Evolutionary conservation across 2,113 vertebrate species (phyloP), one percentile per base, ranked within the genome.

Genomic region (Laterallus jamaicensis): DNA sequence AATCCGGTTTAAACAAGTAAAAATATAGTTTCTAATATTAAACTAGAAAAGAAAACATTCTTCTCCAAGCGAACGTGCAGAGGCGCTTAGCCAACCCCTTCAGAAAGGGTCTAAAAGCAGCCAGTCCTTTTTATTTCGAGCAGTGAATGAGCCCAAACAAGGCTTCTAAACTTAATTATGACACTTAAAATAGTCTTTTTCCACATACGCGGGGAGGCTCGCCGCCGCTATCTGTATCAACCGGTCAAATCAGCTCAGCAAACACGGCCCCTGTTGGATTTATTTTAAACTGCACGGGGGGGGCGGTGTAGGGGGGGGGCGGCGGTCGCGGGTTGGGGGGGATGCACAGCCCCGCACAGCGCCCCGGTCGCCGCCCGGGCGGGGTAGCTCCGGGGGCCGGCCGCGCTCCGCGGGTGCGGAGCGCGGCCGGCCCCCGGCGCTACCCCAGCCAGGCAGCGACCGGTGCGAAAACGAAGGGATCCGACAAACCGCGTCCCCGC

Each of bases 241-340:
- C 84, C 93, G 88, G 96, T 87, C 87, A 90, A 78, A 97, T 97
- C 98, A 96, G 97, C 97, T 97, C 98, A 97, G 97, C 98, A 98
- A 98, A 98, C 97, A 98, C 98, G 98, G 97, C 98, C 98, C 98
- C 98, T 98, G 98, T 98, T 98, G 98, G 98, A 96, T 97, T 95
- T 91, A 96, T 95, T 96, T 96, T 97, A 97, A 98, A 98, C 96
- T 98, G 97, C 98, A 98, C 96, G 40, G 58, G 71, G 73, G 66
- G 50, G 78, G 84, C 31, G 58, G 52, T 35, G 78, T 35, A 7
- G 35, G 40, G 40, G 40, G 40, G 40, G 40, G 40, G 40, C n/a
- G n/a, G n/a, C n/a, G n/a, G n/a, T n/a, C n/a, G n/a, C n/a, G n/a
- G n/a, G n/a, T n/a, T n/a, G n/a, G n/a, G n/a, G n/a, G n/a, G n/a